Conservation (phyloP, 2,797 vertebrate genomes). For the Merluccius polli region DNA sequence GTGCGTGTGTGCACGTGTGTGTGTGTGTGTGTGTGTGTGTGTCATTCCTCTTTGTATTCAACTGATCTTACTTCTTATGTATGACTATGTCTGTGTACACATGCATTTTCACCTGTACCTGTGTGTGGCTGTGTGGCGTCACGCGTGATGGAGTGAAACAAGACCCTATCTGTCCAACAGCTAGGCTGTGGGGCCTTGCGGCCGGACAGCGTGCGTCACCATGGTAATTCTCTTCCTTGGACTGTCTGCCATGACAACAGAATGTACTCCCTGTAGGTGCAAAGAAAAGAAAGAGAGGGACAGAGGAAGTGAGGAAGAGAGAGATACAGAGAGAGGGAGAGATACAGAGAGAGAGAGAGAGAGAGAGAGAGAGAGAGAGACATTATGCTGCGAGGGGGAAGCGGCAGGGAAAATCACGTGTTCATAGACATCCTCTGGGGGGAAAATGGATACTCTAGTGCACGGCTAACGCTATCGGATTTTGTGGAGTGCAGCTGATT, state of each 20-base stretch:
- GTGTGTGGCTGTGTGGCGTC: slow-evolving; percentile 33
- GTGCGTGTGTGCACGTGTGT: too few relatives aligned
- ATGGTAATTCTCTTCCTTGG: slow-evolving; percentile 49
- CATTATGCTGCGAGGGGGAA: not conserved
- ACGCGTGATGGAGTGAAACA: slow-evolving; percentile 45
- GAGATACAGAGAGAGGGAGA: not conserved
- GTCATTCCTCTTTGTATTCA: not conserved
- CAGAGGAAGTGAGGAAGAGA: slow-evolving; percentile 27
- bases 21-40: not conserved
- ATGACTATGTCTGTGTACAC: slow-evolving; percentile 9
- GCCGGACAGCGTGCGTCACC: slow-evolving; percentile 44
- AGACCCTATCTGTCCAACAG: slow-evolving; percentile 58
- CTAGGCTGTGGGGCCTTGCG: slow-evolving; percentile 42
- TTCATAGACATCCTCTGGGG: slow-evolving; percentile 6
- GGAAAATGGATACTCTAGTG: slow-evolving; percentile 30
- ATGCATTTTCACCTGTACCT: slow-evolving; percentile 35
- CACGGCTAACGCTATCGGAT: slow-evolving; percentile 54
- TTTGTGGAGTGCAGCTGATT: slow-evolving; percentile 47
- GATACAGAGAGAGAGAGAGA: not conserved
- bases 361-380: slow-evolving; percentile 1
- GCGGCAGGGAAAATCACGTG: not conserved
- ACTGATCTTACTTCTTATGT: not conserved
- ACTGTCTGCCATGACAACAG: slow-evolving; percentile 39
- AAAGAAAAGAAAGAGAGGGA: slow-evolving; percentile 14
- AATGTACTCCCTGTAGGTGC: slow-evolving; percentile 10